Evolutionary conservation across 2,113 vertebrate genomes (phyloP).

Genomic region (Centrocercus urophasianus): DNA sequence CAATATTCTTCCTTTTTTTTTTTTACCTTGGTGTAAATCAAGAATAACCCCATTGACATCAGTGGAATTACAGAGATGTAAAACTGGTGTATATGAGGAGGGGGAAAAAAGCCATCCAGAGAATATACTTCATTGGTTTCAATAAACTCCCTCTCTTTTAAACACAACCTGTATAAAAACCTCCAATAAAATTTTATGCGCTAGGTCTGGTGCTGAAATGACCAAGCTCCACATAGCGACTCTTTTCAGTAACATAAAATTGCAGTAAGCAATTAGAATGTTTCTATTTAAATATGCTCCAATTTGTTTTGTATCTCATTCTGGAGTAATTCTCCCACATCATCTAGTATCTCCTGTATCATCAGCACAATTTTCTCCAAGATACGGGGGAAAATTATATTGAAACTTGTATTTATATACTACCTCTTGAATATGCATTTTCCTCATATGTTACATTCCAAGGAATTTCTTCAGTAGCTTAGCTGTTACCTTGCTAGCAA

Average conservation of each 20-base stretch:
- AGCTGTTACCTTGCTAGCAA: neutral
- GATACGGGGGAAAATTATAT: neutral
- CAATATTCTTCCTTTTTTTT: neutral
- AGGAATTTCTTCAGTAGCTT: neutral
- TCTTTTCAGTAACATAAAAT: constrained; percentile 45
- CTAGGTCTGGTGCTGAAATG: constrained; percentile 60
- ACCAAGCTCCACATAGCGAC: constrained; percentile 10
- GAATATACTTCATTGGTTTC: constrained; percentile 40
- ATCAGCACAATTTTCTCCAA: neutral
- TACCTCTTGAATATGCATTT: neutral
- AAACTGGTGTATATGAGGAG: neutral
- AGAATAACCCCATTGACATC: neutral
- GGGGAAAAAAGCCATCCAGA: neutral
- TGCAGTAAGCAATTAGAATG: constrained; percentile 56
- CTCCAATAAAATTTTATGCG: constrained; percentile 64
- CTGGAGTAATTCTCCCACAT: neutral
- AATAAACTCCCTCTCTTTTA: constrained; percentile 64
- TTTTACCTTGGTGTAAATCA: neutral
- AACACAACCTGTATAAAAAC: constrained; percentile 54
- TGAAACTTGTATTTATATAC: neutral
- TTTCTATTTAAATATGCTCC: constrained; percentile 44
- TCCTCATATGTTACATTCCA: neutral
- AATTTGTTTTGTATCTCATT: constrained; percentile 38
- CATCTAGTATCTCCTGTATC: neutral
- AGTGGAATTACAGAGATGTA: neutral